phyloP scores from a whole-genome alignment of 2,888 invertebrate species.

The Caenorhabditis sinica region DNA sequence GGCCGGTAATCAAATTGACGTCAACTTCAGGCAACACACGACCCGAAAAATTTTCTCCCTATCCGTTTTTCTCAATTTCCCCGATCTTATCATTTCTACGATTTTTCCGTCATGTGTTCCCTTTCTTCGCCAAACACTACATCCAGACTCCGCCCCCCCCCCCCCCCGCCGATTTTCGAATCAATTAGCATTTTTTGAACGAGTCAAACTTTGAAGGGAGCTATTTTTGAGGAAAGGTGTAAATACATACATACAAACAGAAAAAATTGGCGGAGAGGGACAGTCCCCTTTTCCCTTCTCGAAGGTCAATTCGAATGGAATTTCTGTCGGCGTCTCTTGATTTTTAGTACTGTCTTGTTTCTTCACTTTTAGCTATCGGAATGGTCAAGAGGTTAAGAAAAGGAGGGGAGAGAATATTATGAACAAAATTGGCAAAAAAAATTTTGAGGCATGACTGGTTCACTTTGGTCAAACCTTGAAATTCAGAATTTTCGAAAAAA shows the following conservation, averaged over 20 bases:
- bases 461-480: background rate
- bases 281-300: background rate
- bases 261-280: conserved; percentile 8
- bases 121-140: conserved; percentile 29
- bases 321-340: conserved; percentile 11
- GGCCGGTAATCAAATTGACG: conserved; percentile 36
- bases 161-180: too few species aligned
- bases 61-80: conserved; percentile 36
- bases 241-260: conserved; percentile 10
- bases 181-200: conserved; percentile 30
- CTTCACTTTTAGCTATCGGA: conserved; percentile 38
- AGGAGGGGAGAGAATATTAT: background rate
- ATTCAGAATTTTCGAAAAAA: background rate
- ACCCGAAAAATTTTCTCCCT: conserved; percentile 5
- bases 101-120: conserved; percentile 11
- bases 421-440: conserved; percentile 12
- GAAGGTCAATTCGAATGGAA: conserved; percentile 52
- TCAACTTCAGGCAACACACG: background rate
- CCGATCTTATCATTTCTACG: conserved; percentile 4
- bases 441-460: background rate
- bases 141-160: conserved; percentile 24
- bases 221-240: conserved; percentile 42
- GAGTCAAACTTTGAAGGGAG: conserved; percentile 12
- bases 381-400: conserved; percentile 30
- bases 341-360: conserved; percentile 20